Evolutionary conservation across 2,888 invertebrate genomes (phyloP).

Genomic region (Tetanocera ferruginea): DNA sequence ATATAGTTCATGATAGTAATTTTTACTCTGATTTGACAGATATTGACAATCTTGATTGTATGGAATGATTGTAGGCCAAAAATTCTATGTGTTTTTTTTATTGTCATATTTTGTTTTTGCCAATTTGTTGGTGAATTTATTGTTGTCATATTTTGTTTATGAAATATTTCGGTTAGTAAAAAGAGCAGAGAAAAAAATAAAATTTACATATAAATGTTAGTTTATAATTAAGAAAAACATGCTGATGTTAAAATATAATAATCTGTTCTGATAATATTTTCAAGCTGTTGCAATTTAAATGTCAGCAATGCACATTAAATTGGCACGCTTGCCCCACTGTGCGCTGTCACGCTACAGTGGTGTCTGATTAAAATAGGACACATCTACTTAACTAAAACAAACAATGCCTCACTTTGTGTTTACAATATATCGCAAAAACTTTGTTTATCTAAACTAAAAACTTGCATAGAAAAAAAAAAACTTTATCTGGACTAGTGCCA

Average conservation of each 20-base stretch:
- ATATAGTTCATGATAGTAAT: constrained; percentile 41
- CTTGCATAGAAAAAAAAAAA: too few species aligned
- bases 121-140: not conserved
- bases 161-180: constrained; percentile 28
- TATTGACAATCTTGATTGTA: constrained; percentile 39
- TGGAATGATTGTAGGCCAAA: constrained; percentile 37
- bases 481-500: too few species aligned
- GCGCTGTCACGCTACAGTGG: too few species aligned
- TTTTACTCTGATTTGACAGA: constrained; percentile 39
- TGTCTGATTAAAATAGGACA: too few species aligned
- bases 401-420: too few species aligned
- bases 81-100: constrained; percentile 33
- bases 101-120: not conserved
- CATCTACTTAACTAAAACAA: too few species aligned
- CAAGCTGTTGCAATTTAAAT: not conserved
- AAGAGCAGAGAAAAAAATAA: constrained; percentile 39
- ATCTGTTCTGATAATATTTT: not conserved
- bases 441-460: too few species aligned
- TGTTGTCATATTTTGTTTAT: too few species aligned
- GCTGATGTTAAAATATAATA: not conserved
- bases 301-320: too few species aligned
- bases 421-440: too few species aligned
- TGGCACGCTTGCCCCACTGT: too few species aligned
- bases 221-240: not conserved
- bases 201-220: constrained; percentile 27